A percentile compares a stretch with the other conserved stretches of the same genome.
phyloP scores from a whole-genome alignment of 1,140 invertebrate species.

The Rhagoletis pomonella region DNA sequence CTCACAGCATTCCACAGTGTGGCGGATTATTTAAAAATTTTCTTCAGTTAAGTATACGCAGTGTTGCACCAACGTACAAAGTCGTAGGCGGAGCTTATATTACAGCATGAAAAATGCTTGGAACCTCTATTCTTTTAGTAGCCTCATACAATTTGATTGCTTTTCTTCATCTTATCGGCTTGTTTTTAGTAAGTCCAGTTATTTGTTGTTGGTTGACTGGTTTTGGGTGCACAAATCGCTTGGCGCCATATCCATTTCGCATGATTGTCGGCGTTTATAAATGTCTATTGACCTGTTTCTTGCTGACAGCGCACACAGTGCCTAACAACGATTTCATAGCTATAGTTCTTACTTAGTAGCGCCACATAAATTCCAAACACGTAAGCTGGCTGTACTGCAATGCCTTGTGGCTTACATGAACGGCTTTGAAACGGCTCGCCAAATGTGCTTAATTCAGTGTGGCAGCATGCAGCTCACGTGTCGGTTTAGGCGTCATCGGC shows the following conservation, averaged over 20 bases:
- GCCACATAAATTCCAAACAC: constrained; percentile 41
- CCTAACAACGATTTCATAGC: neutral
- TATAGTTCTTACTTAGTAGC: neutral
- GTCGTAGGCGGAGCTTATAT: neutral
- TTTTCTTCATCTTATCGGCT: neutral
- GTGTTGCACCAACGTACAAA: neutral
- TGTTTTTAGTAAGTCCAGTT: neutral
- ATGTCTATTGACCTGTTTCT: constrained; percentile 38
- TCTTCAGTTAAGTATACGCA: neutral
- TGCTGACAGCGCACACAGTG: neutral
- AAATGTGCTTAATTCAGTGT: neutral
- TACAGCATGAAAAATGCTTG: too few relatives aligned
- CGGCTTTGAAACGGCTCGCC: neutral
- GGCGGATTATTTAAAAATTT: neutral
- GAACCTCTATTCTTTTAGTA: neutral
- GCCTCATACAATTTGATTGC: neutral
- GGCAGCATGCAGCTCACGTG: neutral
- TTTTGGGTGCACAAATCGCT: neutral
- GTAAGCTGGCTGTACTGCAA: neutral
- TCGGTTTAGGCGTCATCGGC: constrained; percentile 5
- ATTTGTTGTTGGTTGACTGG: constrained; percentile 7
- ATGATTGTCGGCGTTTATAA: neutral
- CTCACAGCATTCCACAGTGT: neutral
- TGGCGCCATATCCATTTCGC: constrained; percentile 25
- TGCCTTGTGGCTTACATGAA: neutral